Evolutionary conservation across 2,797 vertebrate genomes (phyloP), one percentile per base, ranked within the genome.

Genomic region (Oreortyx pictus): DNA sequence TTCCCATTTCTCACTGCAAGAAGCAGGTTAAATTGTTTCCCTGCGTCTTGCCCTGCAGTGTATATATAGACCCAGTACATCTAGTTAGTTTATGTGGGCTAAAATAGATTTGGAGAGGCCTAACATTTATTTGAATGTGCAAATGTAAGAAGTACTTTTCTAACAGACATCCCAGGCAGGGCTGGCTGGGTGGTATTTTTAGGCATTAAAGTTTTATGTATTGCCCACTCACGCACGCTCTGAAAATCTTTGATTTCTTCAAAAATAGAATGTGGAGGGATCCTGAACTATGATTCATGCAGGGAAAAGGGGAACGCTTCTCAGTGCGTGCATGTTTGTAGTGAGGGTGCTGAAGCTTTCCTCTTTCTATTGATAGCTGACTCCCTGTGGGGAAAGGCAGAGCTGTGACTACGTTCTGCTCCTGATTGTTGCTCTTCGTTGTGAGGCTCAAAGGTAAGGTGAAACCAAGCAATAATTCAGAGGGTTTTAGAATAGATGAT

Each of bases 271-370:
- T 7, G 10, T 43, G 62, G 84, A 35, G 67, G 47, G 25, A 54
- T 77, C 59, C 64, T 0, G 0, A 65, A 52, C 29, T 39, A 4
- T 13, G 31, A 19, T 20, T 66, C 1, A 2, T 23, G 12, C 7
- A 17, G 27, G 72, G 57, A 15, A 33, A 27, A 65, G 16, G 49
- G 25, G 22, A 23, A 20, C 8, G 7, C 15, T 43, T 24, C 3
- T 46, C 11, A 17, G 17, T 25, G 22, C 57, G 14, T 35, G 27
- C 59, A 16, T 8, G 20, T 11, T 57, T 60, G 52, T 50, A 37
- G 25, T 82, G 25, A 61, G 49, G 66, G 33, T 66, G 23, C 31
- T 29, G 73, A 52, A 52, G 44, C 7, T 72, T 68, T 80, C n/a
- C n/a, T 35, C n/a, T 50, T 67, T 41, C 37, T 15, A 0, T 41